These are phyloP conservation scores for Heterohyrax brucei DNA, from an alignment of 2,797 vertebrate species.

Conservation along the genomic window DNA sequence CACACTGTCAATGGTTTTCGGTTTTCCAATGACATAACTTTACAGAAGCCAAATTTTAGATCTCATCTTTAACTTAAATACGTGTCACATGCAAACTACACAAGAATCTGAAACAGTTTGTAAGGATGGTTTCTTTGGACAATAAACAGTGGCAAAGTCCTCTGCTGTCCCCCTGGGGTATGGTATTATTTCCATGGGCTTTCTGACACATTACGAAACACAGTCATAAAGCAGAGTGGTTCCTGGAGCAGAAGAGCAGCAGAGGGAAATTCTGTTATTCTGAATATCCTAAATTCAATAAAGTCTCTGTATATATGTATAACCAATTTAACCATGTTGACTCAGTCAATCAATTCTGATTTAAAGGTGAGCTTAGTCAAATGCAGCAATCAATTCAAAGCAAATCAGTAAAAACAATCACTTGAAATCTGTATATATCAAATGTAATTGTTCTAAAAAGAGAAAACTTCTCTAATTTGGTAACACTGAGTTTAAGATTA, in stretches of 20 bases:
- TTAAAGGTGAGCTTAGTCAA: slow-evolving; percentile 82
- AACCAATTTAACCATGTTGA: slow-evolving; percentile 80
- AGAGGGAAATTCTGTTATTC: slow-evolving; percentile 77
- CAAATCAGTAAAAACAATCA: slow-evolving; percentile 70
- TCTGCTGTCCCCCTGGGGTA: slow-evolving; percentile 48
- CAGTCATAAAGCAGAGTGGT: slow-evolving; percentile 74
- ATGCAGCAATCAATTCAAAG: slow-evolving; percentile 75
- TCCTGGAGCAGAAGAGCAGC: slow-evolving; percentile 77
- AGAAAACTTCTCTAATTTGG: background rate
- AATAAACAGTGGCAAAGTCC: slow-evolving; percentile 73
- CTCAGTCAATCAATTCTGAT: slow-evolving; percentile 84
- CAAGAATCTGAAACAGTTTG: slow-evolving; percentile 78
- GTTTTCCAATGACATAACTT: slow-evolving; percentile 78
- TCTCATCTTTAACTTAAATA: slow-evolving; percentile 79
- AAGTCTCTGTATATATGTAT: slow-evolving; percentile 78
- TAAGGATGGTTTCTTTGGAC: slow-evolving; percentile 77
- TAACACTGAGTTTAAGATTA: slow-evolving; percentile 54
- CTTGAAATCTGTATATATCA: slow-evolving; percentile 43
- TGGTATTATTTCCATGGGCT: slow-evolving; percentile 75
- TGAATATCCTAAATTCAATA: slow-evolving; percentile 83
- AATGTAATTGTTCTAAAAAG: slow-evolving; percentile 61
- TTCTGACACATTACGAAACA: slow-evolving; percentile 81
- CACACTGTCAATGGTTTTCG: slow-evolving; percentile 55
- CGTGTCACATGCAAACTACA: slow-evolving; percentile 58
- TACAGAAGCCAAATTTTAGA: slow-evolving; percentile 75